These are phyloP conservation scores for Sphecodes monilicornis DNA, from an alignment of 2,888 invertebrate genomes.

Conservation along the genomic window DNA sequence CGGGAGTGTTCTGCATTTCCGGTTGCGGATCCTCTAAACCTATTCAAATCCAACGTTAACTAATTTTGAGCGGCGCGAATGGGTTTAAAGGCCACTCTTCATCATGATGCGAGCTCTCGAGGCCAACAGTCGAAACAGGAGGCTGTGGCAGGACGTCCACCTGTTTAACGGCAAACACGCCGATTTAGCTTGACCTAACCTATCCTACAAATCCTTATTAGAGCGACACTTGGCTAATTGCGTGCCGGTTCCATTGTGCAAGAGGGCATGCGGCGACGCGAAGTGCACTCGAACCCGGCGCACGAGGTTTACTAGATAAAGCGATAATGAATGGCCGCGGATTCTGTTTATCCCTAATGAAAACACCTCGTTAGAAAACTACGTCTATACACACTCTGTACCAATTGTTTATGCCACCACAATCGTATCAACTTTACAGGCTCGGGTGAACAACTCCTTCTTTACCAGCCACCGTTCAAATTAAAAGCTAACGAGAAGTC, in stretches of 20 bases:
- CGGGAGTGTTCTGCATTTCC: neutral
- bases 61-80: constrained; percentile 19
- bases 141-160: constrained; percentile 34
- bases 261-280: constrained; percentile 19
- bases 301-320: constrained; percentile 58
- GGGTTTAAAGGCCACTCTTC: constrained; percentile 20
- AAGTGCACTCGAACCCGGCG: constrained; percentile 45
- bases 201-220: constrained; percentile 67
- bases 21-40: neutral
- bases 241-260: constrained; percentile 42
- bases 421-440: neutral
- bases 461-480: neutral
- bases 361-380: constrained; percentile 34
- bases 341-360: constrained; percentile 48
- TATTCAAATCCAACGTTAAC: constrained; percentile 18
- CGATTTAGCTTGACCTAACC: constrained; percentile 53
- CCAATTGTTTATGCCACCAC: constrained; percentile 6
- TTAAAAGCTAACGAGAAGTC: neutral
- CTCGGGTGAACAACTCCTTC: neutral
- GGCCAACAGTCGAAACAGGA: constrained; percentile 31
- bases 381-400: neutral
- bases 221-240: constrained; percentile 69
- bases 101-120: constrained; percentile 21
- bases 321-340: constrained; percentile 51
- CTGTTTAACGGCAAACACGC: constrained; percentile 56